These are phyloP conservation scores for Metaphire vulgaris DNA, from an alignment of 1,140 invertebrate species.

Conservation along the genomic window DNA sequence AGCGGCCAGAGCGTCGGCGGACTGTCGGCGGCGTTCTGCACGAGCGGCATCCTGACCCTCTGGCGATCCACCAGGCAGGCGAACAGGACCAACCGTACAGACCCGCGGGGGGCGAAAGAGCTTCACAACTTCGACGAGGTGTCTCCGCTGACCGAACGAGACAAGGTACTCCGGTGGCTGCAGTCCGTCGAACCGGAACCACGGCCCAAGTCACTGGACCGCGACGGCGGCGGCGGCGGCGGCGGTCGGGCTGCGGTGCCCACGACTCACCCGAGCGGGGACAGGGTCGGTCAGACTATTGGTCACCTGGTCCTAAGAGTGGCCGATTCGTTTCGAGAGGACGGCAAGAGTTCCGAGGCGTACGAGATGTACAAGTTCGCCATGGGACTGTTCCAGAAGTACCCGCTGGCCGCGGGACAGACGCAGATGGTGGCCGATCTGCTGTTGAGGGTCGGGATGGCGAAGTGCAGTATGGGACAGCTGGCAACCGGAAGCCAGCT, in stretches of 20 bases:
- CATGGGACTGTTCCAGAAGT: constrained; percentile 3
- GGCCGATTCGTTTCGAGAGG: background rate
- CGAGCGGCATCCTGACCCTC: constrained; percentile 13
- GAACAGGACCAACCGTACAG: background rate
- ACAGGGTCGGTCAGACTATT: background rate
- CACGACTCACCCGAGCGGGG: background rate
- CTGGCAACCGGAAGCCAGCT: constrained; percentile 23
- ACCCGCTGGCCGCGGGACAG: background rate
- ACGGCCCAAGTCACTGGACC: background rate
- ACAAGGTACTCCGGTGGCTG: constrained; percentile 16
- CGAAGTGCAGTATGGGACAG: constrained; percentile 23
- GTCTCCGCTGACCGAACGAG: constrained; percentile 14
- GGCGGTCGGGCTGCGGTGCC: background rate
- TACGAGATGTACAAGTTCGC: constrained; percentile 17
- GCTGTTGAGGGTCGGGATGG: constrained; percentile 20
- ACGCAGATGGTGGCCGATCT: constrained; percentile 19
- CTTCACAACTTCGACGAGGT: constrained; percentile 20
- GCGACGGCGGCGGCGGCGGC: background rate
- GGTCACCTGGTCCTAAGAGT: background rate
- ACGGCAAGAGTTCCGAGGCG: background rate
- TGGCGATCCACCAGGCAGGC: constrained; percentile 5
- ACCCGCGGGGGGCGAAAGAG: background rate
- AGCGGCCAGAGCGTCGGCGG: background rate
- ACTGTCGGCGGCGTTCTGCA: background rate
- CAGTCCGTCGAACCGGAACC: constrained; percentile 15